Base-by-base conservation (phyloP, 2,113 vertebrate genomes). In the Progne subis region DNA sequence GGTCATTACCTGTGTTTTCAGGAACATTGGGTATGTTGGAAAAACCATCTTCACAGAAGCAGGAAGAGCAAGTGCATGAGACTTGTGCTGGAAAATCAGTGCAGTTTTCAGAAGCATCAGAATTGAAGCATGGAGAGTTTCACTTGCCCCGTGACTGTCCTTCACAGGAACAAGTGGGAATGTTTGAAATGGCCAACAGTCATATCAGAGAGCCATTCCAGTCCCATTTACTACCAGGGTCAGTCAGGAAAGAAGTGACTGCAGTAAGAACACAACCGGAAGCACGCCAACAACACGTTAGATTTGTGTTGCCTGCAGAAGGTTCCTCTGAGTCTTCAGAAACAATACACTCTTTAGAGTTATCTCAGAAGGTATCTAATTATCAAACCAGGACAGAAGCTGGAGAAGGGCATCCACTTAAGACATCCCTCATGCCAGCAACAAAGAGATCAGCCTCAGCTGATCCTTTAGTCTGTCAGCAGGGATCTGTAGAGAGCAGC, bases 221-320 rank as follows among this genome's bases (percentile, higher is more conserved):
- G 9, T 93, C 79, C 21, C 92, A 47, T 34, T 64, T 90, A 16
- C 83, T 59, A 3, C 69, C 46, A 21, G 68, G 8, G 8, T 77
- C 88, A 14, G 56, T 76, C 18, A 19, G 11, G 14, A 67, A 79
- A 52, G 92, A 67, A 47, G 44, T 57, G 24, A 14, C 55, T 49
- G 55, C 86, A 37, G 32, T 34, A 69, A 68, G 44, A 76, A 29
- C 2, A 0, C 83, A 75, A 23, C 69, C 59, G 1, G 85, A 87
- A 50, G 50, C 53, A 50, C 8, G 0, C 1, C 5, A 18, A 18
- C 95, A 92, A 5, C 81, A 80, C 0, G 34, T 77, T 77, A 93
- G 60, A 16, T 94, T 46, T 88, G 11, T n/a, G 67, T 88, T 95
- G n/a, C 52, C 96, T 43, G 43, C 86, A 84, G 76, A 93, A 76